Conservation (phyloP, 2,113 vertebrate genomes). For the Eudyptes chrysolophus region DNA sequence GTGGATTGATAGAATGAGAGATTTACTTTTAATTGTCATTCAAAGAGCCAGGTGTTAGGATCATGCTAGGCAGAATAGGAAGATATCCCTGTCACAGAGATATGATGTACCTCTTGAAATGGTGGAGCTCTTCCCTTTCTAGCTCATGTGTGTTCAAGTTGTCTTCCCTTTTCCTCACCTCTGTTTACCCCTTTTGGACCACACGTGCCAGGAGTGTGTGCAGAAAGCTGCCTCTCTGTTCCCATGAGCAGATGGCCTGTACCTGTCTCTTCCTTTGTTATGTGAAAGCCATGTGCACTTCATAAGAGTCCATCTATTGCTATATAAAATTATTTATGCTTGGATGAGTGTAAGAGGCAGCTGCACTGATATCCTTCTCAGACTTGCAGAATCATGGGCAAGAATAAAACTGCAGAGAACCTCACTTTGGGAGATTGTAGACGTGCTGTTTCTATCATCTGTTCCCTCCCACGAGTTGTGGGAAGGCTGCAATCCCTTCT, state of each 20-base stretch:
- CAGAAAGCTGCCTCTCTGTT: background rate
- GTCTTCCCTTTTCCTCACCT: background rate
- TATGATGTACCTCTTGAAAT: background rate
- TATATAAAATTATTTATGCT: background rate
- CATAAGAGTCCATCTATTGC: background rate
- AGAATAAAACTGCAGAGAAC: background rate
- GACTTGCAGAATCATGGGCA: background rate
- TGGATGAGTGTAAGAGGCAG: background rate
- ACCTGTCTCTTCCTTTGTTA: background rate
- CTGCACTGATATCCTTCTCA: background rate
- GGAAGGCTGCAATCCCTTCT: background rate
- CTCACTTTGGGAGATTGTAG: background rate
- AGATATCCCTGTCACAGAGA: background rate
- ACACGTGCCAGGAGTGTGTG: fast-evolving
- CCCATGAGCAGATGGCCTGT: background rate
- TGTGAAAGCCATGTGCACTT: background rate
- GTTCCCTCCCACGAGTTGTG: background rate
- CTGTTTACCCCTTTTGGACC: background rate
- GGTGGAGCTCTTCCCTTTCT: background rate
- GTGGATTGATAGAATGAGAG: background rate
- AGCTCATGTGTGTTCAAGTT: background rate
- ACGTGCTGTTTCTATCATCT: background rate
- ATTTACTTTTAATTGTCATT: background rate
- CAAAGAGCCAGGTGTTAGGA: background rate
- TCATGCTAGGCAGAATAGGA: background rate